These are phyloP conservation scores for Ranitomeya variabilis DNA, from an alignment of 2,113 vertebrate genomes.

Conservation along the genomic window DNA sequence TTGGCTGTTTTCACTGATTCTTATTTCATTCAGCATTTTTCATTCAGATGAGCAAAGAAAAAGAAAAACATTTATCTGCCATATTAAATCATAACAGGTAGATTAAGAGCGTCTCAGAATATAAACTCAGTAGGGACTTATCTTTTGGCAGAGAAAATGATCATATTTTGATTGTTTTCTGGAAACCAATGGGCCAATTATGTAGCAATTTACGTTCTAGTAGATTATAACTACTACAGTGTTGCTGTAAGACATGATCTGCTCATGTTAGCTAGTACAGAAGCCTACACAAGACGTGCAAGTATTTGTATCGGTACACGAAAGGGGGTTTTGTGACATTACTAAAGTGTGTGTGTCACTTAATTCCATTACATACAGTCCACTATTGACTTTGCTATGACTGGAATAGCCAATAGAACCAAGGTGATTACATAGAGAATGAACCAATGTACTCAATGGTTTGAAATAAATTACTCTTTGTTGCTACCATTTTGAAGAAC, in stretches of 20 bases:
- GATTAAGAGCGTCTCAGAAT: neutral
- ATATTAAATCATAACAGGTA: constrained; percentile 9
- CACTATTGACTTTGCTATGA: neutral
- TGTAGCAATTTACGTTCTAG: constrained; percentile 8
- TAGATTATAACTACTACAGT: neutral
- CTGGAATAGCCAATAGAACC: neutral
- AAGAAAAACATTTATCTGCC: constrained; percentile 8
- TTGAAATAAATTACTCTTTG: too few relatives aligned
- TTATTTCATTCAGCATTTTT: constrained; percentile 23
- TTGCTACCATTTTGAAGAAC: too few relatives aligned
- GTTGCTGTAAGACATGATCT: neutral
- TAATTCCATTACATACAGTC: neutral
- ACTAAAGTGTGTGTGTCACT: neutral
- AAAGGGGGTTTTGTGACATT: neutral
- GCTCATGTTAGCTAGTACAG: neutral
- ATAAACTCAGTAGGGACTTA: neutral
- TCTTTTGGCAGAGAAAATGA: neutral
- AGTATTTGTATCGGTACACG: neutral
- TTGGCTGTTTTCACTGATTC: constrained; percentile 26
- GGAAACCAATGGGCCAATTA: constrained; percentile 31
- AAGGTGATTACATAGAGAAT: neutral
- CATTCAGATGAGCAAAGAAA: neutral
- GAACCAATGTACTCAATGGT: too few relatives aligned
- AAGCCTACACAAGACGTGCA: neutral
- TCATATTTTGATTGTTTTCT: constrained; percentile 25